A percentile compares a stretch with the other conserved stretches of the same genome.
Evolutionary conservation across 1,140 invertebrate genomes (phyloP).

Genomic region (Heliconius hermathena): DNA sequence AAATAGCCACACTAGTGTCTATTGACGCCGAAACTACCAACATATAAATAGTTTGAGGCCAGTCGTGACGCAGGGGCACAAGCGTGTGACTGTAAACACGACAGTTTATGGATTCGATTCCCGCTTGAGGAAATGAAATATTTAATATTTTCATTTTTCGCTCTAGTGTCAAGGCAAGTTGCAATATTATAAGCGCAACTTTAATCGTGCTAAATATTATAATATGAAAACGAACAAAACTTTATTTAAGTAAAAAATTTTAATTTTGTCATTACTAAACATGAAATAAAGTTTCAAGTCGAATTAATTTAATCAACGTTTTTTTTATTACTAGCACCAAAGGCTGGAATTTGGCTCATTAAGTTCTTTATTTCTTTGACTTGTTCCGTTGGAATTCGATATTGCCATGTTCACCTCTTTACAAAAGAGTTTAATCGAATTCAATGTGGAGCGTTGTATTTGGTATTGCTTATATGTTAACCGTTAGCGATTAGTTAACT

Average conservation of each 20-base stretch:
- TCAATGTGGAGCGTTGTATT: neutral
- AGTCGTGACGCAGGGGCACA: too few species aligned
- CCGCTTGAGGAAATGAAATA: too few species aligned
- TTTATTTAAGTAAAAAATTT: neutral
- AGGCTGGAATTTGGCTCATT: neutral
- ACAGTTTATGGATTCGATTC: too few species aligned
- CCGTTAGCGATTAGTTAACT: neutral
- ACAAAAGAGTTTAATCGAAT: neutral
- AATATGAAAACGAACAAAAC: neutral
- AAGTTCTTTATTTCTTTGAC: neutral
- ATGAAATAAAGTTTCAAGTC: neutral
- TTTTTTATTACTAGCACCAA: neutral
- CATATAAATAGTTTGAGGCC: too few species aligned
- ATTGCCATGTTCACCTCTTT: too few species aligned
- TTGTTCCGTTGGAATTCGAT: neutral
- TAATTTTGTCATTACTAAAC: neutral
- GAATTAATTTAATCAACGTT: neutral
- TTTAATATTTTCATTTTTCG: too few species aligned
- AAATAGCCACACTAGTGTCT: too few species aligned
- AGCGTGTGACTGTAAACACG: too few species aligned
- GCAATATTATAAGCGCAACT: too few species aligned
- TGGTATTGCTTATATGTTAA: neutral
- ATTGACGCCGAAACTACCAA: too few species aligned
- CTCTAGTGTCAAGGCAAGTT: too few species aligned
- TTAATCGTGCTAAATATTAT: too few species aligned